Evolutionary conservation across 2,888 invertebrate genomes (phyloP), one percentile per base, ranked within the genome.

Genomic region (Hololepta plana): DNA sequence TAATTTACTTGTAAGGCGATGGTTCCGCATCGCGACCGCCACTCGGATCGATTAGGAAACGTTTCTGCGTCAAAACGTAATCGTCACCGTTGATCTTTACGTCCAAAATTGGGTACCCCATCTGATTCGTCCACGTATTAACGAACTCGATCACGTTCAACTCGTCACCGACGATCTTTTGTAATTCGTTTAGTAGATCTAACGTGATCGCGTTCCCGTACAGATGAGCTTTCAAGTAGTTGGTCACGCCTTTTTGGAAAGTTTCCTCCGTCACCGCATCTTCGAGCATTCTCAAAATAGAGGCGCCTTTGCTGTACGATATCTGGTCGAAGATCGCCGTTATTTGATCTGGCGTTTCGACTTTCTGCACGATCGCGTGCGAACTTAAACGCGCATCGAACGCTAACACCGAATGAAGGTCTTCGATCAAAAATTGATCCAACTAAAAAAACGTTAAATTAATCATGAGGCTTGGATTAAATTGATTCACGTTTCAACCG

Each of bases 251-350:
- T 9, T 55, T 54, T 27, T 69, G 67, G 53, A 93, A 90, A 16
- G 61, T 61, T 3, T 69, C 66, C 20, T 64, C 59, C 0, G 75
- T 74, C 24, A 87, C 67, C 34, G 85, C 76, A 24, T 72, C 63
- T 51, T 90, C 84, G 39, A 91, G 51, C 91, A 93, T 91, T 26
- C 88, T 62, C 27, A 93, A 63, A 4, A 91, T 57, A 1, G 87
- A 72, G 0, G 85, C 72, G n/a, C 88, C 88, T 77, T 93, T 93
- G 34, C 69, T 72, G 45, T 95, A 95, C 0, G 90, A 84, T 34
- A 95, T 91, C 0, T 66, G 54, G 50, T 93, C 91, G 47, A 93
- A 93, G 29, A 90, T 73, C 37, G 85, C 77, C 0, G 81, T 85
- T 28, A 95, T 91, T 59, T 93, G 74, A 47, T 80, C 76, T 0